Evolutionary conservation across 2,113 vertebrate species (phyloP).

Genomic region (Colistium nudipinnis): DNA sequence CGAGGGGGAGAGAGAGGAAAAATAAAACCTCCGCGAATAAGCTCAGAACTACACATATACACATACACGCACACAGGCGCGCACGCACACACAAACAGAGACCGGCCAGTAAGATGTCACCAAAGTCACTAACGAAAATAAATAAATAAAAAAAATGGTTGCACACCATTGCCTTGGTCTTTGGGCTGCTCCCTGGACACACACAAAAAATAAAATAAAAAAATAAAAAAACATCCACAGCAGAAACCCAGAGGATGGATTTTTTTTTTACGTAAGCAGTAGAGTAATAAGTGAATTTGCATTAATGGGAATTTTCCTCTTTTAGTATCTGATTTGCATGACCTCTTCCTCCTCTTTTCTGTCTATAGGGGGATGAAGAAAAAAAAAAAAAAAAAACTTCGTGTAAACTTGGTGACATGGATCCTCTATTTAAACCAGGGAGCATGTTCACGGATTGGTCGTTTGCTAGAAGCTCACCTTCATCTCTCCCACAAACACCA

Average conservation of each 20-base stretch:
- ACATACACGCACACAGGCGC: slow-evolving; percentile 9
- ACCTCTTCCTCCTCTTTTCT: not conserved
- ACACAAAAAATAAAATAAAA: too few species aligned
- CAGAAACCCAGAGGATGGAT: slow-evolving; percentile 14
- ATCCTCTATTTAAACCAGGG: not conserved
- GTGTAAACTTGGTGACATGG: too few species aligned
- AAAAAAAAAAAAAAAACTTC: too few species aligned
- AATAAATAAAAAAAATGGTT: slow-evolving; percentile 21
- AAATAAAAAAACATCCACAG: slow-evolving; percentile 17
- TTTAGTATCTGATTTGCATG: slow-evolving; percentile 6
- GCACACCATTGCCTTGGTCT: not conserved
- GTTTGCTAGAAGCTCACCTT: slow-evolving; percentile 31
- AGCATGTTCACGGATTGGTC: slow-evolving; percentile 19
- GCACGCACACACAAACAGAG: too few species aligned
- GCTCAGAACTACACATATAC: slow-evolving; percentile 12
- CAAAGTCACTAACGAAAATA: not conserved
- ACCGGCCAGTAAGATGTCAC: not conserved
- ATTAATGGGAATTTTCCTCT: slow-evolving; percentile 25
- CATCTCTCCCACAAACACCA: slow-evolving; percentile 27
- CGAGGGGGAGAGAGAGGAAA: not conserved
- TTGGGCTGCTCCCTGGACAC: slow-evolving; percentile 31
- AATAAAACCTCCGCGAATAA: not conserved
- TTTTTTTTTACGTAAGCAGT: too few species aligned
- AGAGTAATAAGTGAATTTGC: not conserved
- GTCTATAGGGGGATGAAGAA: slow-evolving; percentile 1